Conservation (phyloP, 2,797 vertebrate genomes). For the Semotilus atromaculatus region DNA sequence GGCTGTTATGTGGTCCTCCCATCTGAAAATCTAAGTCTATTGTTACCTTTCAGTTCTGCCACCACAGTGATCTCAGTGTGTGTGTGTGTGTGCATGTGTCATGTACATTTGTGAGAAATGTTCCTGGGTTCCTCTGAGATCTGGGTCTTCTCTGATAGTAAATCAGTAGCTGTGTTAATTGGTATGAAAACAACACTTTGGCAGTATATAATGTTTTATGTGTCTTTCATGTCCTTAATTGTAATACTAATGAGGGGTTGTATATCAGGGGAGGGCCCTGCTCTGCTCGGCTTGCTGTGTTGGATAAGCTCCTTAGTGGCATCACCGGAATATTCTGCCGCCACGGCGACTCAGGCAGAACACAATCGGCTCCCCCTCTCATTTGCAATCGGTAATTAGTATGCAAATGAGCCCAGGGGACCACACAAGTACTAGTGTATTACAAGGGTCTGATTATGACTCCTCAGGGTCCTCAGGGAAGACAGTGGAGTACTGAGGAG, state of each 20-base stretch:
- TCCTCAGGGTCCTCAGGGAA: constrained; percentile 76
- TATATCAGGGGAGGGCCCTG: constrained; percentile 85
- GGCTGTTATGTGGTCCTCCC: constrained; percentile 73
- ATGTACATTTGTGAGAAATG: constrained; percentile 52
- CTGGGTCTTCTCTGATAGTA: constrained; percentile 89
- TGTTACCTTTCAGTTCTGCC: constrained; percentile 30
- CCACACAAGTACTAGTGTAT: constrained; percentile 99
- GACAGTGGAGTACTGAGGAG: constrained; percentile 59
- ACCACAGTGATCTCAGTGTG: constrained; percentile 36
- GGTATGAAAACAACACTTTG: constrained; percentile 99
- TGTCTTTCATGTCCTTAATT: constrained; percentile 98
- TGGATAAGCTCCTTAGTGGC: constrained; percentile 99
- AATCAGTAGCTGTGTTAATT: constrained; percentile 98
- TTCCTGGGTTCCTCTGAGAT: constrained; percentile 75
- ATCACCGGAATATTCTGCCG: constrained; percentile 86
- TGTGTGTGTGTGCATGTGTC: constrained; percentile 31
- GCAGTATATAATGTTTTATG: constrained; percentile 99
- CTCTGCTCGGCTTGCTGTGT: constrained; percentile 51
- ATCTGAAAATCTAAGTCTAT: constrained; percentile 44
- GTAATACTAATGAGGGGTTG: constrained; percentile 96
- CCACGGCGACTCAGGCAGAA: constrained; percentile 66
- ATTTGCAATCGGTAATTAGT: constrained; percentile 99
- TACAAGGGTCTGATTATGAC: constrained; percentile 99
- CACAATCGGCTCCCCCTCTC: constrained; percentile 77
- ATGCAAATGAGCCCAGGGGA: constrained; percentile 99